Base-by-base conservation (phyloP, 2,888 invertebrate genomes). In the Ptychoptera contaminata region DNA sequence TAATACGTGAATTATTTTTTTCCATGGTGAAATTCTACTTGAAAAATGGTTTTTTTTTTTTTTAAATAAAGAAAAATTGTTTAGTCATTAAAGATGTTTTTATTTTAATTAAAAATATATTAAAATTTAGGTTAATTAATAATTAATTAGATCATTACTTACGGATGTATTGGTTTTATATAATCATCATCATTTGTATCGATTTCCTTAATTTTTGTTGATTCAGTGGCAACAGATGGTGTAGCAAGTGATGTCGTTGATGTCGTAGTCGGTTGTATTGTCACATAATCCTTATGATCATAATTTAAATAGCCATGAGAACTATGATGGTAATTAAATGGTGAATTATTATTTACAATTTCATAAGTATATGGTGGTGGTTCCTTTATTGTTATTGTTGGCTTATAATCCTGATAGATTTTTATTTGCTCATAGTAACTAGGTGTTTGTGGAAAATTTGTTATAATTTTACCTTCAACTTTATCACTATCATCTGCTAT, bases 1-100 rank as follows among this genome's bases (percentile, higher is more conserved):
- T 53, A 80, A 62, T 52, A 82, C 60, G 46, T 74, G 76, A 10
- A 81, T 60, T 35, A 81, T 65, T 51, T 71, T 71, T 57, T 72
- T 74, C 78, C 77, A 78, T 0, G 77, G 74, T 46, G 67, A 68
- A 3, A 51, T 52, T 4, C 68, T 69, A 57, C 1, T 48, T 43
- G 30, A 36, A 40, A 36, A 43, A 40, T 23, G 23, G 23, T 23
- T 23, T 23, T 23, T 23, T 7, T 23, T 23, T 23, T 23, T 23
- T 23, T n/a, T n/a, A n/a, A n/a, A n/a, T n/a, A n/a, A n/a, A n/a
- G n/a, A n/a, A n/a, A n/a, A n/a, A n/a, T n/a, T n/a, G n/a, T n/a
- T n/a, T n/a, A n/a, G n/a, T n/a, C n/a, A n/a, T n/a, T n/a, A n/a
- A n/a, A n/a, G n/a, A n/a, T n/a, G n/a, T n/a, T n/a, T n/a, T n/a